Conservation (phyloP, 2,888 invertebrate genomes). For the Chorisops tibialis region DNA sequence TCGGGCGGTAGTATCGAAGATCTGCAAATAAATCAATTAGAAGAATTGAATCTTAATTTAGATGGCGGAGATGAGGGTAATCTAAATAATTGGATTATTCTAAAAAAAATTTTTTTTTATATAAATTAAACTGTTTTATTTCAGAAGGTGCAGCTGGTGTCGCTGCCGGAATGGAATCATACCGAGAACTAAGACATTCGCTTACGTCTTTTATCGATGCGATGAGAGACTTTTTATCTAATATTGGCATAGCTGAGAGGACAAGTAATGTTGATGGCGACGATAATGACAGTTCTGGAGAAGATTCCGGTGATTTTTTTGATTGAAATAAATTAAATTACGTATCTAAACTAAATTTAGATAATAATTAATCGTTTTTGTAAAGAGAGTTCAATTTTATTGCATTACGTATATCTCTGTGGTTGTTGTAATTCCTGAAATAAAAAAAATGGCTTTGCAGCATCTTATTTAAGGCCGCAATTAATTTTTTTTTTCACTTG, state of each 20-base stretch:
- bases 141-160: slow-evolving; percentile 43
- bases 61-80: slow-evolving; percentile 38
- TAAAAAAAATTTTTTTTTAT: background rate
- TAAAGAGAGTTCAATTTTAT: slow-evolving; percentile 26
- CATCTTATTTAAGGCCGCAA: slow-evolving; percentile 9
- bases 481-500: too few relatives aligned
- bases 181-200: slow-evolving; percentile 57
- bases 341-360: slow-evolving; percentile 26
- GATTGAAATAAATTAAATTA: slow-evolving; percentile 38
- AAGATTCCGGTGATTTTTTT: slow-evolving; percentile 54
- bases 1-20: slow-evolving; percentile 22
- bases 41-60: slow-evolving; percentile 40
- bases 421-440: slow-evolving; percentile 22
- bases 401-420: slow-evolving; percentile 16
- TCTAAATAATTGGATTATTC: slow-evolving; percentile 29
- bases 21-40: slow-evolving; percentile 34
- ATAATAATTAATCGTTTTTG: slow-evolving; percentile 22
- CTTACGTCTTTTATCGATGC: slow-evolving; percentile 67
- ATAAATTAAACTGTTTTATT: background rate
- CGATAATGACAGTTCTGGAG: slow-evolving; percentile 55
- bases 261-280: slow-evolving; percentile 56
- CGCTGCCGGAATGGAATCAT: slow-evolving; percentile 47
- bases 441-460: slow-evolving; percentile 12
- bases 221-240: slow-evolving; percentile 68
- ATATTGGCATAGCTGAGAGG: slow-evolving; percentile 60